Evolutionary conservation across 2,888 invertebrate species (phyloP), one percentile per base, ranked within the genome.

Genomic region (Ormyrus labotus): DNA sequence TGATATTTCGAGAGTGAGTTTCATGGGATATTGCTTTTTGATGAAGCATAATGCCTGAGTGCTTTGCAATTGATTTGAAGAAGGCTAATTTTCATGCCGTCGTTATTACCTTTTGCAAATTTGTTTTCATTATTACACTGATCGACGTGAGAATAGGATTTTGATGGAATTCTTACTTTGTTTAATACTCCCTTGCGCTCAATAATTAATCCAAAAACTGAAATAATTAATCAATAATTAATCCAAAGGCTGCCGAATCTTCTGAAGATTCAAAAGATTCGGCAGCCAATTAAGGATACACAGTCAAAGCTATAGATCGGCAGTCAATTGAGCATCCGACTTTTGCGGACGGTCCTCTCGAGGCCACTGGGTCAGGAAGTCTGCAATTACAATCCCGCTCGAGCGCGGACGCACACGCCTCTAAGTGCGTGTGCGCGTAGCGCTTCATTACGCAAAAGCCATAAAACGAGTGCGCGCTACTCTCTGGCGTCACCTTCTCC

Each of bases 341-440:
- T 34, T 34, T 34, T 55, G 47, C 19, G 57, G 48, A 19, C 45
- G 51, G 57, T n/a, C 47, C 4, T 83, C 80, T 83, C 81, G 85
- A 85, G 85, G 87, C 84, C 86, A 87, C 84, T 87, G 83, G 86
- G 86, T 87, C 85, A 87, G 80, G 82, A 83, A 87, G 85, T 83
- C 86, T 81, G 78, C 77, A 76, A 81, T 82, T 78, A 81, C 76
- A 74, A 48, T 80, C 70, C 74, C 64, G 78, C 69, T 55, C 74
- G 81, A 73, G 60, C 11, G 51, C 63, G 74, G 67, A 53, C 75
- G 79, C 10, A 6, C n/a, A n/a, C 58, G n/a, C 11, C 11, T 19
- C 47, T 45, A 2, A 34, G 11, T 11, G 57, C 11, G 5, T 34
- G 19, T 19, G n/a, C 34, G 45, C 45, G 55, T n/a, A 61, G 48